Conservation (phyloP, 2,888 invertebrate genomes). For the Spilosoma lubricipeda region DNA sequence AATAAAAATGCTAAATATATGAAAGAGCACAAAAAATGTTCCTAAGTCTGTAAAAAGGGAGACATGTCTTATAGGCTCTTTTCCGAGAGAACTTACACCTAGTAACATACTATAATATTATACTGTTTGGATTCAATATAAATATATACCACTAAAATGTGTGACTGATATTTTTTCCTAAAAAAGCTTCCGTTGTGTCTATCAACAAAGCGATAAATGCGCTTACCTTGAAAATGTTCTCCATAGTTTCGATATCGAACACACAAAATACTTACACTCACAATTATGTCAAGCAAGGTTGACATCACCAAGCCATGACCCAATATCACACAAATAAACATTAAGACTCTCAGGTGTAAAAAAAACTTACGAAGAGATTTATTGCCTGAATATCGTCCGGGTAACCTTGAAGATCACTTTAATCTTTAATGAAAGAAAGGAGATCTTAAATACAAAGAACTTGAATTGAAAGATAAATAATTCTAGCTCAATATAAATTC, state of each 20-base stretch:
- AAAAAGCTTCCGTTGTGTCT: background rate
- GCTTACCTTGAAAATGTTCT: too few species aligned
- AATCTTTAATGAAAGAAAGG: background rate
- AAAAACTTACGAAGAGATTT: background rate
- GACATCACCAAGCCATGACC: background rate
- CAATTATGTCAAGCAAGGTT: background rate
- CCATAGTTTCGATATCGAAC: background rate
- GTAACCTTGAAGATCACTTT: background rate
- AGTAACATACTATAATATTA: too few species aligned
- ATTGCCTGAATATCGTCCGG: background rate
- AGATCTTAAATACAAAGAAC: background rate
- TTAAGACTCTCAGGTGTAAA: background rate
- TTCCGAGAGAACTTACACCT: background rate
- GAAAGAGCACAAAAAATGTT: background rate
- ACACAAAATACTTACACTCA: background rate
- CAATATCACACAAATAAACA: background rate
- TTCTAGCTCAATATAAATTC: background rate
- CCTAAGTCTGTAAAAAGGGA: background rate
- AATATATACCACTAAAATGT: background rate
- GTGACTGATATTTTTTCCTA: background rate
- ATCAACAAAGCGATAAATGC: background rate
- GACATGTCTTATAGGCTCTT: background rate
- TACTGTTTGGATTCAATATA: background rate
- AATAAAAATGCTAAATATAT: background rate
- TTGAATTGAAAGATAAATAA: conserved; percentile 1